These are phyloP conservation scores for Aspidoscelis tigris DNA, from an alignment of 2,113 vertebrate genomes.

Conservation along the genomic window DNA sequence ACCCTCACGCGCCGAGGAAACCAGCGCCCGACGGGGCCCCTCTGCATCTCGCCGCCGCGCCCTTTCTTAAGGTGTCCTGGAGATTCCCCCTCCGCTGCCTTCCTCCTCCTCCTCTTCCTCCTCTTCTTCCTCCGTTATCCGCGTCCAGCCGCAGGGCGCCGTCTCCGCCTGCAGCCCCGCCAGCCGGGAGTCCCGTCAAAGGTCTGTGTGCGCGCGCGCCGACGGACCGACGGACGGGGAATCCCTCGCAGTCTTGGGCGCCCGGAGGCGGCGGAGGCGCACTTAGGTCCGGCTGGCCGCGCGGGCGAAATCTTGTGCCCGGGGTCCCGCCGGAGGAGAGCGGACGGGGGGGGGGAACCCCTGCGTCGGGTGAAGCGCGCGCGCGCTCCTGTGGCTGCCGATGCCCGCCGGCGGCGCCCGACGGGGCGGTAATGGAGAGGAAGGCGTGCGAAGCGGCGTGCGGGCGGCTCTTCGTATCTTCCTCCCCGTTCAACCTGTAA, in stretches of 20 bases:
- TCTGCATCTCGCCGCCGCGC: neutral
- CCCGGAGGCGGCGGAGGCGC: fast-evolving
- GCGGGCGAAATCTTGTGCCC: neutral
- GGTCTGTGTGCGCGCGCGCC: constrained; percentile 55
- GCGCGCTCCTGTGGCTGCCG: neutral
- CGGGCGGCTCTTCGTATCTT: too few species aligned
- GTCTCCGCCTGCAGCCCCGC: constrained; percentile 17
- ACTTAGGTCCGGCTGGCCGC: neutral
- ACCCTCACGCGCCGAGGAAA: constrained; percentile 9
- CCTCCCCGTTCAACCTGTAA: neutral
- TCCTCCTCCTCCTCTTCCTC: neutral
- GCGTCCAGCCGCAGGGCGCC: neutral
- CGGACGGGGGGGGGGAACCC: too few species aligned
- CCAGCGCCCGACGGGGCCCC: neutral
- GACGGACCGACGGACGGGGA: constrained; percentile 10
- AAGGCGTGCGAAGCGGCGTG: neutral
- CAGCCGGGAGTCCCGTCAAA: neutral
- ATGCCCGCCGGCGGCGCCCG: neutral
- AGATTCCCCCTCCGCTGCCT: constrained; percentile 46
- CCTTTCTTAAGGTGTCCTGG: constrained; percentile 62
- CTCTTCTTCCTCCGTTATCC: neutral
- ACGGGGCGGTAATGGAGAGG: neutral
- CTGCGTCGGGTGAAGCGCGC: neutral
- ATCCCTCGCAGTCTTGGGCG: neutral
- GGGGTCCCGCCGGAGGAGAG: neutral